Base-by-base conservation (phyloP, 2,113 vertebrate species). In the Ariopsis seemanni region DNA sequence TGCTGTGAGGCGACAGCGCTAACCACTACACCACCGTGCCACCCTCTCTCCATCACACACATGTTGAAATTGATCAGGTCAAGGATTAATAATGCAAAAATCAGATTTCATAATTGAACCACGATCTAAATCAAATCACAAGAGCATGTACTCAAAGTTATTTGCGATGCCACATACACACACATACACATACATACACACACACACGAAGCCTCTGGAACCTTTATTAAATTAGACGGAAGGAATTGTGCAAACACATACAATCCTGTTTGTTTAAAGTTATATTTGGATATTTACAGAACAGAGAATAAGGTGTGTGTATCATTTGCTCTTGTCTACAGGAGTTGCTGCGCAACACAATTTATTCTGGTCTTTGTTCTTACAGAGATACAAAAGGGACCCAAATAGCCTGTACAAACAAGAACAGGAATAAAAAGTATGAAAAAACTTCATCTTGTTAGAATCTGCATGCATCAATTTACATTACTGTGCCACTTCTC, bases 241-340 rank as follows among this genome's bases (percentile, higher is more conserved):
- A 58, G 17, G 27, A 63, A 78, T 15, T 85, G n/a, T 27, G 34
- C 71, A 85, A 85, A 53, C 34, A 78, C 52, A 58, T 8, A n/a
- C 20, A 58, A 11, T 77, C 53, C 69, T 85, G 25, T 55, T 60
- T 60, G 52, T 85, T 77, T 50, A 62, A 75, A 50, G 55, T 27
- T 85, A 85, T 75, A 72, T 71, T 84, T 63, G 30, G 65, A 75
- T 60, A 75, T 75, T 74, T 62, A 75, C 53, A 75, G 34, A 34
- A 48, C 34, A 60, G 67, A 75, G 27, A 60, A 85, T 12, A 75
- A 77, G 57, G 57, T 60, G 55, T 62, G 53, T 75, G 10, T 25
- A 42, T 53, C 57, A 9, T 84, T 53, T 85, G 57, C 42, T 52
- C 48, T 79, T 20, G 25, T 65, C 60, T 79, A 78, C 25, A 77